Evolutionary conservation across 2,113 vertebrate species (phyloP).

Genomic region (Zeus faber): DNA sequence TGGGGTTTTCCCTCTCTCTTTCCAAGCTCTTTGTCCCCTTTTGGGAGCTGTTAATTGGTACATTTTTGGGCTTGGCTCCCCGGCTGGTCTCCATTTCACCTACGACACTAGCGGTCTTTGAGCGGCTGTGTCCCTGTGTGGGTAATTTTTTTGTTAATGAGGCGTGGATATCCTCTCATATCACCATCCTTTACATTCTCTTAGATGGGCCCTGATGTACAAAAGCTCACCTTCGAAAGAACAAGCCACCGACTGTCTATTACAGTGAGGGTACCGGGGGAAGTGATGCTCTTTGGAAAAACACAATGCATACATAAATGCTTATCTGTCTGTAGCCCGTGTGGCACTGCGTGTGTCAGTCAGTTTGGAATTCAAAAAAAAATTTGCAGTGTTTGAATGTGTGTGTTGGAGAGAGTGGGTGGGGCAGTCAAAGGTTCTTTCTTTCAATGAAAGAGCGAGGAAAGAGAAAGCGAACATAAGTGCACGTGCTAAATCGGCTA

Average conservation of each 20-base stretch:
- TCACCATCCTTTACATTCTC: conserved; percentile 16
- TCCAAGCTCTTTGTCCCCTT: conserved; percentile 33
- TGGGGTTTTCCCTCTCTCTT: conserved; percentile 18
- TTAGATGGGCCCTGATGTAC: neutral
- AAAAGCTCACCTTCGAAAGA: neutral
- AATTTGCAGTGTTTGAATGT: conserved; percentile 10
- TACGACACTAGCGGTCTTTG: conserved; percentile 44
- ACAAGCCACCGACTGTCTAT: neutral
- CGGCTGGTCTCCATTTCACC: conserved; percentile 47
- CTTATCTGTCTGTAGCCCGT: conserved; percentile 5
- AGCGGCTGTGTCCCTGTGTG: conserved; percentile 21
- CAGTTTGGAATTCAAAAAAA: too few relatives aligned
- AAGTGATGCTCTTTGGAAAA: neutral
- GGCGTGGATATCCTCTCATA: conserved; percentile 11
- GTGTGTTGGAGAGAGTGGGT: too few relatives aligned
- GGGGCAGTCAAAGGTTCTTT: too few relatives aligned
- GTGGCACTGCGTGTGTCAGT: neutral
- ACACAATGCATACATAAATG: neutral
- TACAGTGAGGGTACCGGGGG: neutral
- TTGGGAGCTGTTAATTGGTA: conserved; percentile 45
- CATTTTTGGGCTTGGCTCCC: conserved; percentile 38
- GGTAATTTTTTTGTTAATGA: conserved; percentile 59
- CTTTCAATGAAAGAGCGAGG: too few relatives aligned
- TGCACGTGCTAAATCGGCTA: conserved; percentile 23
- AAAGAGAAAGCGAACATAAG: neutral